Percentiles rank a stretch among this genome's conserved stretches.
phyloP scores from a whole-genome alignment of 2,888 invertebrate species.

The Trichopoda pennipes region DNA sequence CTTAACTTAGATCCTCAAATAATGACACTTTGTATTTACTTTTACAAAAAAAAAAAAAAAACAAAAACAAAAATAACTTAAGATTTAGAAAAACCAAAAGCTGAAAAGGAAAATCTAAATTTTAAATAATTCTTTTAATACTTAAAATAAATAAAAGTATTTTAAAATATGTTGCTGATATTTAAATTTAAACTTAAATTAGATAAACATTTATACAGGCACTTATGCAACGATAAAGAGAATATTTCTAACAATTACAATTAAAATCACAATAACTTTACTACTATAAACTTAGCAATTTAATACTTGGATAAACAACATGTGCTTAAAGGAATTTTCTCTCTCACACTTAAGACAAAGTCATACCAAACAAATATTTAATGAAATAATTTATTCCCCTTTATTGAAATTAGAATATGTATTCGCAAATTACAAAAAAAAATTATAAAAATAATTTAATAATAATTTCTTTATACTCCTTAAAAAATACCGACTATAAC shows the following conservation, averaged over 20 bases:
- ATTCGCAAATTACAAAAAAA: too few species aligned
- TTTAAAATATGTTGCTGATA: background rate
- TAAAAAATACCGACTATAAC: too few species aligned
- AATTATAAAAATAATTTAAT: too few species aligned
- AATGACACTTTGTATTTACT: too few species aligned
- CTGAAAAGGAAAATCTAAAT: background rate
- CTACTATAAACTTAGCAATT: background rate
- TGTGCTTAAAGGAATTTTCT: background rate
- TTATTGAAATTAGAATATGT: too few species aligned
- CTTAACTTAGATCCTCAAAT: background rate
- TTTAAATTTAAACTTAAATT: conserved; percentile 28
- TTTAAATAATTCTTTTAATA: too few species aligned
- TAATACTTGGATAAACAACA: background rate
- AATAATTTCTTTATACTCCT: too few species aligned
- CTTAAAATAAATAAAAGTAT: too few species aligned
- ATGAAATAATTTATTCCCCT: too few species aligned
- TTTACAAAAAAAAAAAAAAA: too few species aligned
- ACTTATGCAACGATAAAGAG: background rate
- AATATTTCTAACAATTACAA: conserved; percentile 53
- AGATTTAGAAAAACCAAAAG: background rate
- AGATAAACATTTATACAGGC: conserved; percentile 5
- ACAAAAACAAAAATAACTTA: conserved; percentile 8
- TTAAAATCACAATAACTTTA: conserved; percentile 63
- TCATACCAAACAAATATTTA: too few species aligned
- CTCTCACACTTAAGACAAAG: background rate